Evolutionary conservation across 2,888 invertebrate genomes (phyloP).

Genomic region (Ectemnius cavifrons): DNA sequence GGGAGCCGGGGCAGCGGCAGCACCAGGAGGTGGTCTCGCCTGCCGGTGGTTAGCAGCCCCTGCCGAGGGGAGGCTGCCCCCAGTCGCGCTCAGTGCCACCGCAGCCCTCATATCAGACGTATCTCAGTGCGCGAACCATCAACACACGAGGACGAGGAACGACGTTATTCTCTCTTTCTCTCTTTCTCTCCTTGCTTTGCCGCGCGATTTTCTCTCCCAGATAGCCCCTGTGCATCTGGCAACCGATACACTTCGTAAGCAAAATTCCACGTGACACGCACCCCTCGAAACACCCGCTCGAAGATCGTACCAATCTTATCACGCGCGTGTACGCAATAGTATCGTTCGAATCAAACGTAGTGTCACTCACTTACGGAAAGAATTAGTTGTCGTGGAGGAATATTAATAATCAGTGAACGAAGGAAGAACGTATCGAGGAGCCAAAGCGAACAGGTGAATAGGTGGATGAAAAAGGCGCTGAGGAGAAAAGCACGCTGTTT

Average conservation of each 20-base stretch:
- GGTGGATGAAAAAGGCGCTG: neutral
- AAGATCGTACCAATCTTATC: too few relatives aligned
- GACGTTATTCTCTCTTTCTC: neutral
- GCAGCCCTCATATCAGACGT: conserved; percentile 69
- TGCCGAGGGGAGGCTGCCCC: conserved; percentile 62
- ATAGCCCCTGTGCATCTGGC: too few relatives aligned
- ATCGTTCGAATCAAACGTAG: too few relatives aligned
- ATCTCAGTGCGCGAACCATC: conserved; percentile 40
- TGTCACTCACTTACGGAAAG: too few relatives aligned
- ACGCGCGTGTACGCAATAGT: too few relatives aligned
- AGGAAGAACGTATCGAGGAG: neutral
- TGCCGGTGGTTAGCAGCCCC: conserved; percentile 44
- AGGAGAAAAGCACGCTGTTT: neutral
- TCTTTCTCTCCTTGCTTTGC: neutral
- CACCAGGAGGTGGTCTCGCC: conserved; percentile 34
- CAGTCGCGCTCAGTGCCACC: conserved; percentile 70
- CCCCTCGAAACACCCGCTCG: too few relatives aligned
- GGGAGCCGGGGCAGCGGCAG: conserved; percentile 11
- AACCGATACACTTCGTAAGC: too few relatives aligned
- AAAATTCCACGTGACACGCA: too few relatives aligned
- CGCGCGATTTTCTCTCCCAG: neutral
- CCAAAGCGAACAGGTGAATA: neutral
- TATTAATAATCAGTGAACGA: too few relatives aligned
- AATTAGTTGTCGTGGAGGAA: too few relatives aligned
- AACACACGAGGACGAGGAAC: too few relatives aligned